These are phyloP conservation scores for Gobionotothen gibberifrons DNA, from an alignment of 2,797 vertebrate genomes.

Conservation along the genomic window DNA sequence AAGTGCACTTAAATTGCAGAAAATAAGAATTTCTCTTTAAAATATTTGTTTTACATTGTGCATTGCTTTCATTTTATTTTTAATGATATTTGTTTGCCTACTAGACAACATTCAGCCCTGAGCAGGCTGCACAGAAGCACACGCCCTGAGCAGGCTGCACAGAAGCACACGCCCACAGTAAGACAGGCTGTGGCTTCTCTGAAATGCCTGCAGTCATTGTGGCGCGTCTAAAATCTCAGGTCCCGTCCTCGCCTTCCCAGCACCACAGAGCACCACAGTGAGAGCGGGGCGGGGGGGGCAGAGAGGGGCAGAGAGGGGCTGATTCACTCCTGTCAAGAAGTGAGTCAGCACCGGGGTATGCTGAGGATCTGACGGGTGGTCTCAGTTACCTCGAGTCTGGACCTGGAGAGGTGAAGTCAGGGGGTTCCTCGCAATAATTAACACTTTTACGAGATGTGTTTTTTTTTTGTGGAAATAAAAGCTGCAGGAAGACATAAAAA, in stretches of 20 bases:
- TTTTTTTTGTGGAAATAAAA: not conserved
- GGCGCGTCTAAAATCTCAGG: slow-evolving; percentile 66
- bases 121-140: slow-evolving; percentile 25
- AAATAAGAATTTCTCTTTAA: not conserved
- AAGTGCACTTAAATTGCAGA: not conserved
- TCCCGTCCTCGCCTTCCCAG: slow-evolving; percentile 72
- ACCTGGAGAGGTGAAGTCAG: slow-evolving; percentile 30
- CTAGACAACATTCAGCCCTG: slow-evolving; percentile 40
- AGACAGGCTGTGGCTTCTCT: slow-evolving; percentile 69
- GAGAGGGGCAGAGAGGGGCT: slow-evolving; percentile 53
- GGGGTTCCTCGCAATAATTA: slow-evolving; percentile 5
- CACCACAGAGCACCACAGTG: slow-evolving; percentile 57
- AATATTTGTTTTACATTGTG: no score
- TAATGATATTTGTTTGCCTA: slow-evolving; percentile 7
- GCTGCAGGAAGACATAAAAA: not conserved
- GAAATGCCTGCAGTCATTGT: slow-evolving; percentile 79
- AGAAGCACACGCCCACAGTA: slow-evolving; percentile 19
- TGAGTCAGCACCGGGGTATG: slow-evolving; percentile 65
- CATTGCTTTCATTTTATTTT: no score
- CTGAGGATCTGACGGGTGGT: slow-evolving; percentile 62
- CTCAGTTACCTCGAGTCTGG: slow-evolving; percentile 37
- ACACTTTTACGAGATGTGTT: not conserved
- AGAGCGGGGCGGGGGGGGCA: slow-evolving; percentile 36
- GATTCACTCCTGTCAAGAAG: slow-evolving; percentile 51
- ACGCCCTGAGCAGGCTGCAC: slow-evolving; percentile 24